These are phyloP conservation scores for Paramormyrops kingsleyae DNA, from an alignment of 2,113 vertebrate genomes.

Conservation along the genomic window DNA sequence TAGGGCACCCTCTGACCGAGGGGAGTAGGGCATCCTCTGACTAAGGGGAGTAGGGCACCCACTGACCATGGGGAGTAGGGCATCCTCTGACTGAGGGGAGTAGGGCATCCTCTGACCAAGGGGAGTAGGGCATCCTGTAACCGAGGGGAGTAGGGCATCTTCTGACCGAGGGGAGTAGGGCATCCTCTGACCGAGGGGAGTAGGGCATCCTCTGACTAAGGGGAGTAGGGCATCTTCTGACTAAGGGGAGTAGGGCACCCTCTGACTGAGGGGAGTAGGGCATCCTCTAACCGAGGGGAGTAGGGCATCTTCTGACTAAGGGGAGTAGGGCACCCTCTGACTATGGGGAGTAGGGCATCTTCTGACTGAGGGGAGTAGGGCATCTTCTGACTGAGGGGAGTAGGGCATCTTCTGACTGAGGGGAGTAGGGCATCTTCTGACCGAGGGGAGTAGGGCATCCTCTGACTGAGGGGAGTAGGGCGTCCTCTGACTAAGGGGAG, in stretches of 20 bases:
- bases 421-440: background rate
- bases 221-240: background rate
- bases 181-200: rapidly evolving
- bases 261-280: background rate
- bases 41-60: background rate
- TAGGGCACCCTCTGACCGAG: background rate
- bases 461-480: background rate
- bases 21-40: background rate
- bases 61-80: background rate
- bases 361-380: background rate
- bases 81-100: too few species aligned
- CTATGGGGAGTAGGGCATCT: background rate
- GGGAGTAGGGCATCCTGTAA: too few species aligned
- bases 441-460: background rate
- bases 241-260: background rate
- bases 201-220: rapidly evolving
- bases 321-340: background rate
- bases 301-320: background rate
- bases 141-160: background rate
- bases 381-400: background rate
- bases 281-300: background rate
- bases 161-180: background rate
- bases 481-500: background rate
- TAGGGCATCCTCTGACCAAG: too few species aligned
- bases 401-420: background rate